A percentile compares a stretch with the other conserved stretches of the same genome.
These are phyloP conservation scores for Caenorhabditis doughertyi DNA, from an alignment of 2,888 invertebrate genomes.

Conservation along the genomic window DNA sequence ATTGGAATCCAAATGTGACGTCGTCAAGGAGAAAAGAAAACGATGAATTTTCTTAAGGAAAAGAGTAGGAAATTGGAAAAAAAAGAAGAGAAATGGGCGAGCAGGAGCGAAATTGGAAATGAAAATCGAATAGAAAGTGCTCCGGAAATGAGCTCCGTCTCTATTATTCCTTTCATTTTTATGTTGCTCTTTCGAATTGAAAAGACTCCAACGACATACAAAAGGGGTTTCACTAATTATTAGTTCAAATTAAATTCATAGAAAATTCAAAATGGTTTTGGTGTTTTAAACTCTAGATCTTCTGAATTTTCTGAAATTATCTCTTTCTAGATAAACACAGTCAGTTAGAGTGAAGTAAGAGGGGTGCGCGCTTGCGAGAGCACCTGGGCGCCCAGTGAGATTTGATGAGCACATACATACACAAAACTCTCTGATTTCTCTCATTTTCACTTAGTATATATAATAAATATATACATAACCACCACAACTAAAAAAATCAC, in stretches of 20 bases:
- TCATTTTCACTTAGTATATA: constrained; percentile 34
- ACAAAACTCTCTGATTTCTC: constrained; percentile 36
- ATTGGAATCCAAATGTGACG: constrained; percentile 4
- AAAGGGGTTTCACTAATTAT: too few relatives aligned
- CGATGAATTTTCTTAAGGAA: constrained; percentile 21
- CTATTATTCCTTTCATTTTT: constrained; percentile 35
- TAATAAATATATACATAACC: constrained; percentile 59
- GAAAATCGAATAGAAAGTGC: constrained; percentile 42
- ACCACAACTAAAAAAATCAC: constrained; percentile 53
- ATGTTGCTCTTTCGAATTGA: constrained; percentile 22
- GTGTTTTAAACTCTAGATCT: too few relatives aligned
- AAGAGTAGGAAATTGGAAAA: constrained; percentile 34
- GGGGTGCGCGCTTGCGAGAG: constrained; percentile 25
- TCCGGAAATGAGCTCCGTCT: constrained; percentile 36
- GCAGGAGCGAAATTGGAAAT: constrained; percentile 30
- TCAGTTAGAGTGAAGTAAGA: not conserved
- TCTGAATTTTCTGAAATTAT: too few relatives aligned
- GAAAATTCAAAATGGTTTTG: too few relatives aligned
- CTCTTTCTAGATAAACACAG: constrained; percentile 2
- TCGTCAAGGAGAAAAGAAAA: constrained; percentile 26
- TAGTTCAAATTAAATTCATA: too few relatives aligned
- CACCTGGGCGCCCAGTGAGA: constrained; percentile 47
- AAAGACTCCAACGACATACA: too few relatives aligned
- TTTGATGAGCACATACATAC: constrained; percentile 59
- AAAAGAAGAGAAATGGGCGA: constrained; percentile 8